Evolutionary conservation across 2,797 vertebrate genomes (phyloP), one percentile per base, ranked within the genome.

Genomic region (Sus cebifrons): DNA sequence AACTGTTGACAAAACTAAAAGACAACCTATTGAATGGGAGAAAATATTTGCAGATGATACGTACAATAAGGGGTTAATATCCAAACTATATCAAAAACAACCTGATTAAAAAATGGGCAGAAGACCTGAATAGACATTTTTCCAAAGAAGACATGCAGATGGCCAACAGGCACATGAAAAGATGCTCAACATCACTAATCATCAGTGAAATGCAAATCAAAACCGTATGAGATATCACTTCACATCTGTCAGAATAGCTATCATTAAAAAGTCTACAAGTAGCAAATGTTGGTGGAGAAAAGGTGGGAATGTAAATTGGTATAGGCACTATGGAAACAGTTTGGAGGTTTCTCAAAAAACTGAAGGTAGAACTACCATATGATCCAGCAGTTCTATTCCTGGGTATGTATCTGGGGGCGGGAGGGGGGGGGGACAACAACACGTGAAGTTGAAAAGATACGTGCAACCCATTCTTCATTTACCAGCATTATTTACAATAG

Each of bases 141-240:
- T 79, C 32, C 77, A 58, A 58, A 58, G 52, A 56, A 60, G 77
- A 60, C 54, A 16, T 58, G 58, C 54, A 79, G 77, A 60, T 58
- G 77, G 54, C 77, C 77, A 79, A 25, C 54, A 79, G 20, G 54
- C 54, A 25, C 20, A 36, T 79, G 54, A 36, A 79, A 36, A 32
- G 54, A 58, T 79, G n/a, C 77, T 79, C n/a, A 36, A 8, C 18
- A 58, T 56, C 77, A 58, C n/a, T 58, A 58, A 79, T 79, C 20
- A 79, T 36, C 54, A 79, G n/a, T 54, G 54, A 79, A 88, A 88
- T 79, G 54, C 54, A 79, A 79, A 79, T 79, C 54, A 79, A 79
- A 79, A 56, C 54, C 20, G 32, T 58, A 13, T 79, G 54, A 79
- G 54, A 32, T 79, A 36, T n/a, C 77, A 58, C n/a, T 58, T 58